phyloP scores from a whole-genome alignment of 2,113 vertebrate genomes.

The Myrmophylax atrothorax region DNA sequence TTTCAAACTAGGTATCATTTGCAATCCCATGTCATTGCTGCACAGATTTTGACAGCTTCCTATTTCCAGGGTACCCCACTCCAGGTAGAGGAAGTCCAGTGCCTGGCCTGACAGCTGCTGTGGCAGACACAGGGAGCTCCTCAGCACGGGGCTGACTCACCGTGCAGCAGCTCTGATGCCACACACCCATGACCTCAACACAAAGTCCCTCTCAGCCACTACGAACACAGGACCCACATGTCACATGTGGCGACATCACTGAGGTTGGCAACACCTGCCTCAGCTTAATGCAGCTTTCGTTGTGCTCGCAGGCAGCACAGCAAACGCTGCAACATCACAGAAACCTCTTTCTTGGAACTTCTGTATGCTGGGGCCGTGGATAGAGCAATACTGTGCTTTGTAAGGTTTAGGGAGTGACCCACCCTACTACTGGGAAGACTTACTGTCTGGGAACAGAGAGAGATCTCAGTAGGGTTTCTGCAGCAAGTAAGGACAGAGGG shows the following conservation, averaged over 20 bases:
- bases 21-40: neutral
- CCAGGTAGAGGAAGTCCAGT: neutral
- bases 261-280: neutral
- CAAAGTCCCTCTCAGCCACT: neutral
- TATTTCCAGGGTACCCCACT: neutral
- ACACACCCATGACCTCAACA: neutral
- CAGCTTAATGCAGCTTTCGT: accelerated
- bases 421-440: neutral
- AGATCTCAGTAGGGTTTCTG: neutral
- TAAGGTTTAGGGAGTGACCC: neutral
- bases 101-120: neutral
- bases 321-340: neutral
- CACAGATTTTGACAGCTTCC: neutral
- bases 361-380: neutral
- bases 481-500: neutral
- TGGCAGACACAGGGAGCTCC: neutral
- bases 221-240: accelerated
- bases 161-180: neutral
- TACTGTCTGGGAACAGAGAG: neutral
- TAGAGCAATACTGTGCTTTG: neutral
- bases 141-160: neutral
- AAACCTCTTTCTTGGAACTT: neutral
- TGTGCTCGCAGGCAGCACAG: accelerated
- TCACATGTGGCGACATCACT: neutral
- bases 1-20: neutral